Percentiles rank a stretch among this genome's conserved stretches.
These are phyloP conservation scores for Mergus octosetaceus DNA, from an alignment of 2,797 vertebrate species.

Conservation along the genomic window DNA sequence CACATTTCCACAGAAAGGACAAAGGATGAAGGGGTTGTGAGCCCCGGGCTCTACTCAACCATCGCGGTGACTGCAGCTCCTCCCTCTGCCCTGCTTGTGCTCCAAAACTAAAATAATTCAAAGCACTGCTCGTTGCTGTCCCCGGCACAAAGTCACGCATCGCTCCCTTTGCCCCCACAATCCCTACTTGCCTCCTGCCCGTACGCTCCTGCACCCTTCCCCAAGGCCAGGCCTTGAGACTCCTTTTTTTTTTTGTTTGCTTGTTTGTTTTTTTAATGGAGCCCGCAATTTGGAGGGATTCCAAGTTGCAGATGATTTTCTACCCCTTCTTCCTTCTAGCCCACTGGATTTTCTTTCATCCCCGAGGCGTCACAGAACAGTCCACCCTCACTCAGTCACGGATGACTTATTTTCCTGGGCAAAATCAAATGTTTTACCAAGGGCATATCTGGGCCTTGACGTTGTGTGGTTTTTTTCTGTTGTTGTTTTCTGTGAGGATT, in stretches of 20 bases:
- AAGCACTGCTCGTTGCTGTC: background rate
- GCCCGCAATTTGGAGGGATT: background rate
- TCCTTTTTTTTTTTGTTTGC: background rate
- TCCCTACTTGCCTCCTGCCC: background rate
- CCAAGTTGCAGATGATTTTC: constrained; percentile 14
- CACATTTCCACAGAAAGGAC: background rate
- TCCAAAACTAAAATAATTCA: background rate
- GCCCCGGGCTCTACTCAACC: background rate
- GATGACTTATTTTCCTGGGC: background rate
- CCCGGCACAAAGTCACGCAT: background rate
- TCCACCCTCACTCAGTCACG: background rate
- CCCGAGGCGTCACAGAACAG: background rate
- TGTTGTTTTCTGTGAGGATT: background rate
- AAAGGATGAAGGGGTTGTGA: background rate
- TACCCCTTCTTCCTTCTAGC: background rate
- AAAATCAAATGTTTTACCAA: constrained; percentile 20
- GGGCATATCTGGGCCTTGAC: background rate
- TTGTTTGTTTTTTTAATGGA: background rate
- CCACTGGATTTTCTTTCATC: background rate
- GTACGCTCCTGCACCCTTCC: rapidly evolving
- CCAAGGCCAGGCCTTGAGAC: background rate
- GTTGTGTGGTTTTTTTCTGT: background rate
- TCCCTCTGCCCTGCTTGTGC: background rate
- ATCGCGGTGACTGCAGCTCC: background rate
- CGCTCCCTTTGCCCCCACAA: background rate